Evolutionary conservation across 2,797 vertebrate species (phyloP).

Genomic region (Anguilla obscura): DNA sequence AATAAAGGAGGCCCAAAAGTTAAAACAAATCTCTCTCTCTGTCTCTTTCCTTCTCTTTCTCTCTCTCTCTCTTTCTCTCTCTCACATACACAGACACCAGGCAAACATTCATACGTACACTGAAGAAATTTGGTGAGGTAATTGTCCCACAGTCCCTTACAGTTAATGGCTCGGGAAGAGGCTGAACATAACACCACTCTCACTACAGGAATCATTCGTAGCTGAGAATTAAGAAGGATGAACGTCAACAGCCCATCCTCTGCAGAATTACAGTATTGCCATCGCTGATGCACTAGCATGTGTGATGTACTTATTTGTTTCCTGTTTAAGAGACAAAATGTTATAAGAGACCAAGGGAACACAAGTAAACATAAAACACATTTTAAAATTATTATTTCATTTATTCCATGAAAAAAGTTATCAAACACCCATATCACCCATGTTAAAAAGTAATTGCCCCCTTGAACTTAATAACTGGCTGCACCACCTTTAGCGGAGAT

Average conservation of each 20-base stretch:
- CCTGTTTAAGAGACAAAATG: not conserved
- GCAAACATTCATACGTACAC: not conserved
- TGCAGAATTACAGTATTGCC: not conserved
- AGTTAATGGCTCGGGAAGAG: not conserved
- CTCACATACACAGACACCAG: slow-evolving; percentile 5
- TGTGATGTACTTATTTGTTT: not conserved
- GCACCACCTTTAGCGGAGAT: too few species aligned
- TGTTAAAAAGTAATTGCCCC: too few species aligned
- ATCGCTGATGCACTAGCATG: not conserved
- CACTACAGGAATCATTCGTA: too few species aligned
- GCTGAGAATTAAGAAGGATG: not conserved
- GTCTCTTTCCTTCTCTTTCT: too few species aligned
- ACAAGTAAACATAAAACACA: too few species aligned
- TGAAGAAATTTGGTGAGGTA: not conserved
- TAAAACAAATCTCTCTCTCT: too few species aligned
- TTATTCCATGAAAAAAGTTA: too few species aligned
- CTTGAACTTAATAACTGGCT: too few species aligned
- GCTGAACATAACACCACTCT: not conserved
- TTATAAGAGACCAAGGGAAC: too few species aligned
- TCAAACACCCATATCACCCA: too few species aligned
- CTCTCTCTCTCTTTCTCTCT: not conserved
- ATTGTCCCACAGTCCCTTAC: not conserved
- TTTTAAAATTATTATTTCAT: too few species aligned
- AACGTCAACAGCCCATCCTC: not conserved
- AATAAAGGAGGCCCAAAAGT: too few species aligned